Conservation (phyloP, 2,888 invertebrate genomes). For the Oithona nana region DNA sequence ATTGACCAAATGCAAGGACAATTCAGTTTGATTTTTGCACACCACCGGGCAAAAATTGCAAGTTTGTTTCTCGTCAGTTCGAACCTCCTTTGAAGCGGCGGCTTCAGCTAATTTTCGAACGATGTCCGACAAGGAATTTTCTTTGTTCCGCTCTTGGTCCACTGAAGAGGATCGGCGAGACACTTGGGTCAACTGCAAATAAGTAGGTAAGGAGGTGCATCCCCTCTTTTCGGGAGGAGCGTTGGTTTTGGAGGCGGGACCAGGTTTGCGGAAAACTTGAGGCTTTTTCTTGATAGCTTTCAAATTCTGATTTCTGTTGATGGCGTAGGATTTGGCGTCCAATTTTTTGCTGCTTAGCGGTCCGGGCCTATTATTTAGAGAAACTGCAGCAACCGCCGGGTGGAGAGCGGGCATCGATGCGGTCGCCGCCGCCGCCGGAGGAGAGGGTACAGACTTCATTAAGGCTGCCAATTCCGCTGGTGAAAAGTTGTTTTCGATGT, state of each 20-base stretch:
- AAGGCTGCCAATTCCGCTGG: conserved; percentile 4
- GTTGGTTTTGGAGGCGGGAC: conserved; percentile 15
- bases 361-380: too few relatives aligned
- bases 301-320: not conserved
- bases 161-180: not conserved
- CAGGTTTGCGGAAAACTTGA: not conserved
- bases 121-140: not conserved
- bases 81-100: not conserved
- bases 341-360: conserved; percentile 5
- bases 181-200: not conserved
- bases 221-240: conserved; percentile 3
- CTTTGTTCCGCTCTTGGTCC: not conserved
- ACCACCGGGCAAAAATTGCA: not conserved
- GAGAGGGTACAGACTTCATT: not conserved
- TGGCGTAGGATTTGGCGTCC: not conserved
- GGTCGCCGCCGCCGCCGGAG: not conserved
- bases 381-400: not conserved
- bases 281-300: not conserved
- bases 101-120: not conserved
- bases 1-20: not conserved
- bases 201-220: not conserved
- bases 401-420: not conserved
- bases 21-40: not conserved
- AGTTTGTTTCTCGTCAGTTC: not conserved
- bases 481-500: conserved; percentile 13